Conservation (phyloP, 2,113 vertebrate species). For the Pleuronectes platessa region DNA sequence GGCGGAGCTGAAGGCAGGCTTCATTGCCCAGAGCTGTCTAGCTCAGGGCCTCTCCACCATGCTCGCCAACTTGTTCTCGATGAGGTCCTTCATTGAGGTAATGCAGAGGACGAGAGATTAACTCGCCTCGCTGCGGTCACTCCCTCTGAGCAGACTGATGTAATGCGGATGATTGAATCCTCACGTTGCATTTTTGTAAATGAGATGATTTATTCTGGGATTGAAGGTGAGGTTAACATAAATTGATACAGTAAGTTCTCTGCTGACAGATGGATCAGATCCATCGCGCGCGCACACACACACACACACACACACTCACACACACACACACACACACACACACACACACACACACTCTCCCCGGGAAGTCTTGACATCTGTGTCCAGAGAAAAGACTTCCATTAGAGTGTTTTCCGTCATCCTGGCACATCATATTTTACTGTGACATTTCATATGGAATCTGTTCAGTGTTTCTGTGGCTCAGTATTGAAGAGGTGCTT, state of each 20-base stretch:
- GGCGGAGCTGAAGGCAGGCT: slow-evolving; percentile 97
- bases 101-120: slow-evolving; percentile 75
- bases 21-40: slow-evolving; percentile 99
- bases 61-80: slow-evolving; percentile 99
- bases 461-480: slow-evolving; percentile 68
- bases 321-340: slow-evolving; percentile 5
- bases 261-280: slow-evolving; percentile 57
- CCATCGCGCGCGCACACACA: slow-evolving; percentile 8
- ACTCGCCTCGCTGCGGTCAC: slow-evolving; percentile 16
- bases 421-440: slow-evolving; percentile 70
- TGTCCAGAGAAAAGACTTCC: slow-evolving; percentile 51
- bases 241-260: slow-evolving; percentile 34
- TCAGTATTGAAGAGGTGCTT: slow-evolving; percentile 73
- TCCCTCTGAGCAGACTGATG: slow-evolving; percentile 21
- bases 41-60: slow-evolving; percentile 99
- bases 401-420: slow-evolving; percentile 58
- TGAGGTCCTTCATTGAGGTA: slow-evolving; percentile 99
- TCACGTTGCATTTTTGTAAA: slow-evolving; percentile 46
- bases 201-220: slow-evolving; percentile 42
- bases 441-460: slow-evolving; percentile 73
- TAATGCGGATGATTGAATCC: slow-evolving; percentile 28
- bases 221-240: slow-evolving; percentile 49
- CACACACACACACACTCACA: too few relatives aligned
- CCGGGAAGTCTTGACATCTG: slow-evolving; percentile 51
- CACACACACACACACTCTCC: slow-evolving; percentile 28